Evolutionary conservation across 2,113 vertebrate species (phyloP).

Genomic region (Poecilia latipinna): DNA sequence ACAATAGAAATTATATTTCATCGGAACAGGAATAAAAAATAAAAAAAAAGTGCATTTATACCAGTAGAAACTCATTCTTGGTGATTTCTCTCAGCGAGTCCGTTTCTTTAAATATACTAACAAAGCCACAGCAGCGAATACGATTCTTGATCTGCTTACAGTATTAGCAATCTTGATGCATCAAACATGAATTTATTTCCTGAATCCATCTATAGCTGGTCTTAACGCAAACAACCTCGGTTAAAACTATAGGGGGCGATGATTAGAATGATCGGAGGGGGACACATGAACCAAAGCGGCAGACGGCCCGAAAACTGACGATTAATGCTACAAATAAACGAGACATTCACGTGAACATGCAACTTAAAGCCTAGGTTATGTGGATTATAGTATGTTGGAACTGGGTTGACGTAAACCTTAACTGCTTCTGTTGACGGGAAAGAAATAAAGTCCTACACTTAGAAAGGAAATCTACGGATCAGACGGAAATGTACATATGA

Average conservation of each 20-base stretch:
- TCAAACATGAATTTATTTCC: not conserved
- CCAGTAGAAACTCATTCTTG: conserved; percentile 67
- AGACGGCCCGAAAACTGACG: not conserved
- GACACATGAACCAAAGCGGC: not conserved
- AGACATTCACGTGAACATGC: conserved; percentile 62
- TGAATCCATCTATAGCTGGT: conserved; percentile 39
- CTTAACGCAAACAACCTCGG: conserved; percentile 12
- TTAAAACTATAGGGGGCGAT: conserved; percentile 30
- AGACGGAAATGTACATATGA: conserved; percentile 50
- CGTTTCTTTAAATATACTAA: conserved; percentile 58
- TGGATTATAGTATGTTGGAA: conserved; percentile 46
- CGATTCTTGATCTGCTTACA: conserved; percentile 61
- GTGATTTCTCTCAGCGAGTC: conserved; percentile 53
- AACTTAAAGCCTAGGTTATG: conserved; percentile 65
- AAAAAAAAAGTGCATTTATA: conserved; percentile 75
- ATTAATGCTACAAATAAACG: conserved; percentile 27
- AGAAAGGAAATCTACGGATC: conserved; percentile 31
- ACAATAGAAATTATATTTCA: conserved; percentile 67
- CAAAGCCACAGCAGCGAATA: conserved; percentile 70
- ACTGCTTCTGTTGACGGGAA: conserved; percentile 6
- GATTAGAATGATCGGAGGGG: conserved; percentile 6
- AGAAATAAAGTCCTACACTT: conserved; percentile 20
- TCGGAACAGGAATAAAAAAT: conserved; percentile 49
- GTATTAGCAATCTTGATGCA: conserved; percentile 55
- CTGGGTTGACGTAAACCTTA: conserved; percentile 46